Evolutionary conservation across 2,113 vertebrate species (phyloP).

Genomic region (Hemichromis elongatus): DNA sequence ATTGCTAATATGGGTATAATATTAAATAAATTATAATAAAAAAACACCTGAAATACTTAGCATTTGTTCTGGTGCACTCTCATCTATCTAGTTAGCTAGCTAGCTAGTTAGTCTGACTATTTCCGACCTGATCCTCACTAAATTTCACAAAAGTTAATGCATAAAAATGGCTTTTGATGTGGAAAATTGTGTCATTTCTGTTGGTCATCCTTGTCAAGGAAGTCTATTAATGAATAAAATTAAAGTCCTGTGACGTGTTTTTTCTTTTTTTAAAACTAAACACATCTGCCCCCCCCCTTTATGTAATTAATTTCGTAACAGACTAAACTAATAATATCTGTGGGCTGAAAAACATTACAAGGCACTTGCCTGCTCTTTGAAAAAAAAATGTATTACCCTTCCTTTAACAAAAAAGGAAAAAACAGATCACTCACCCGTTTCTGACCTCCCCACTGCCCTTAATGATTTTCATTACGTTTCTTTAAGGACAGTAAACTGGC

Average conservation of each 20-base stretch:
- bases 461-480: background rate
- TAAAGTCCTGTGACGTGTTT: background rate
- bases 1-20: background rate
- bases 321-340: background rate
- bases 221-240: background rate
- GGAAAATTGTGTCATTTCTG: background rate
- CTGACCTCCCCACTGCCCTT: background rate
- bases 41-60: background rate
- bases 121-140: background rate
- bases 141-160: background rate
- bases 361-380: background rate
- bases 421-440: background rate
- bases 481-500: background rate
- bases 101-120: background rate
- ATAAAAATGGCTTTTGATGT: background rate
- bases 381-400: background rate
- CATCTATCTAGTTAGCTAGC: too few relatives aligned
- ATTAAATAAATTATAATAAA: background rate
- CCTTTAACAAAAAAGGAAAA: background rate
- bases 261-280: background rate
- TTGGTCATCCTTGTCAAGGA: background rate
- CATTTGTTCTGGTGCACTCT: background rate
- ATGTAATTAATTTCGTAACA: background rate
- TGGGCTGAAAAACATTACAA: background rate
- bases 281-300: too few relatives aligned